Evolutionary conservation across 2,888 invertebrate species (phyloP), one percentile per base, ranked within the genome.

Genomic region (Mesopsocus fuscifrons): DNA sequence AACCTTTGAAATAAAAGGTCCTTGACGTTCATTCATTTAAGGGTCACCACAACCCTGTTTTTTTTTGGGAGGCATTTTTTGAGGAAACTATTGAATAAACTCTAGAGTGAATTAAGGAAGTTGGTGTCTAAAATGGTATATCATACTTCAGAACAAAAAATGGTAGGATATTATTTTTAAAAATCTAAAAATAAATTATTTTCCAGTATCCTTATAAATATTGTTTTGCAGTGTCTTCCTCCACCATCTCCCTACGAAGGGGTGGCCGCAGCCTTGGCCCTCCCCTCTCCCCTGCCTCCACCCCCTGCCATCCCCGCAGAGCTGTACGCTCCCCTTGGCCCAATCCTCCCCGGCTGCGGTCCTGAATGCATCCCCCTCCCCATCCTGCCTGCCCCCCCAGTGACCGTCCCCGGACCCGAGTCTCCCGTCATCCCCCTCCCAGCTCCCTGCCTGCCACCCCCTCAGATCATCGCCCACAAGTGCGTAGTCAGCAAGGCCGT

Each of bases 391-490:
- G 38, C 38, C 20, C 38, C 38, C 4, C 20, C 38, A 38, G 20
- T 21, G 20, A 38, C 38, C n/a, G 13, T 38, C 20, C 38, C 38
- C 15, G 21, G 20, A 16, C 20, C 18, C n/a, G 38, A 38, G 20
- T 17, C 18, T 4, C 38, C 38, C 13, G 6, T 38, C 18, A 38
- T 38, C 20, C 38, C 38, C 17, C 38, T 38, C 17, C 38, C 38
- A 18, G 17, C 38, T 15, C 38, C 38, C 17, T 3, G 4, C 4
- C 15, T 38, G 18, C 38, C 38, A 15, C 18, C 38, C 4, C 38
- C 38, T 20, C 17, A 38, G 21, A 15, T 21, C 20, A 38, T 38
- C 20, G 38, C 38, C 5, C 38, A 38, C 38, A 38, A 38, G 21
- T 38, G 38, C 38, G 38, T 38, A 16, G 17, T 17, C 38, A 5